phyloP scores from a whole-genome alignment of 2,888 invertebrate genomes.

The Polymixis flavicincta region DNA sequence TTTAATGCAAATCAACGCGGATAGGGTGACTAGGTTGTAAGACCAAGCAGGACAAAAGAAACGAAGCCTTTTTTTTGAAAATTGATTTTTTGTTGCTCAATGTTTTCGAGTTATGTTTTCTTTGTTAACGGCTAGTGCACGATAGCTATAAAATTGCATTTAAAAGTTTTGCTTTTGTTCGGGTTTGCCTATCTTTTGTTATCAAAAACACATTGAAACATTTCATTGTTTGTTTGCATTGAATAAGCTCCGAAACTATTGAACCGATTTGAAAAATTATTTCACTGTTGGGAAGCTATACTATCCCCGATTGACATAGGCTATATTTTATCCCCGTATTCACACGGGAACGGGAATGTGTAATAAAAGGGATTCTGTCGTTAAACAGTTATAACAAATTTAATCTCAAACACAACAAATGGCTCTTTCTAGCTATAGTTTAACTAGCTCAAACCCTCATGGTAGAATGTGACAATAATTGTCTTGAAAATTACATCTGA shows the following conservation, averaged over 20 bases:
- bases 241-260: too few species aligned
- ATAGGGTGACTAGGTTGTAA: slow-evolving; percentile 57
- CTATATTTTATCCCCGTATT: too few species aligned
- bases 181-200: neutral
- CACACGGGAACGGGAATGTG: too few species aligned
- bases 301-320: too few species aligned
- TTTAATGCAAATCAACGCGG: slow-evolving; percentile 72
- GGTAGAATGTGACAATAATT: neutral
- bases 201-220: too few species aligned
- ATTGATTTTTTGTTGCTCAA: neutral
- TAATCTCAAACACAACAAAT: neutral
- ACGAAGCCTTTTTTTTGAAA: neutral
- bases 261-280: too few species aligned
- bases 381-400: neutral
- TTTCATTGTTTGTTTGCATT: too few species aligned
- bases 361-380: neutral
- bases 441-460: neutral
- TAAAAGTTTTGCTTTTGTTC: neutral
- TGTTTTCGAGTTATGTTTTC: neutral
- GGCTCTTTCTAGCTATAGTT: neutral
- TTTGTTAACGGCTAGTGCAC: neutral
- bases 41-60: slow-evolving; percentile 3
- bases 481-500: neutral
- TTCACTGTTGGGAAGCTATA: too few species aligned
- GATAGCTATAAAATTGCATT: neutral